Evolutionary conservation across 1,140 invertebrate genomes (phyloP), one percentile per base, ranked within the genome.

Genomic region (Chlorops oryzae): DNA sequence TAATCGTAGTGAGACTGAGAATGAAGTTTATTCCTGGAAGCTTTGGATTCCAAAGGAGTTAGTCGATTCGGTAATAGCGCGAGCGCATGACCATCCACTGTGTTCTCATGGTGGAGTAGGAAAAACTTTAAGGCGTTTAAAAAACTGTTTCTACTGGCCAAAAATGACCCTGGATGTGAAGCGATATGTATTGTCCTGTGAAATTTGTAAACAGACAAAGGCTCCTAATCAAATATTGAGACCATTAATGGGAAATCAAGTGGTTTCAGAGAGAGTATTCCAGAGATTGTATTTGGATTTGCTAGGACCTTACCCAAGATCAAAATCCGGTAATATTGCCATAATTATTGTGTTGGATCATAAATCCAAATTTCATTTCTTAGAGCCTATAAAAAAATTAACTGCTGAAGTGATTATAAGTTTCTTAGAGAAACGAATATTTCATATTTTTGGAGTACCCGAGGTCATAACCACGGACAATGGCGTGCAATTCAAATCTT

Each of bases 401-500:
- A 34, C 21, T 3, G 38, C 45, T 13, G 13, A 21, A 22, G 7
- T 9, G 2, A 35, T 48, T 41, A 10, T 13, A 21, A 17, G 24
- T 13, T 47, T 24, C 32, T 17, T 52, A 3, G 20, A 48, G 38
- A 35, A 43, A 9, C 15, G 48, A 13, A 37, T 55, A 2, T 42
- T 55, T 18, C 25, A 22, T 21, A 18, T 38, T 15, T 55, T 32
- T 42, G 53, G 43, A 3, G 27, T 46, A 4, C 55, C 55, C 12
- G 42, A 52, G 25, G 18, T 35, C 9, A 40, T 46, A 7, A 24
- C 50, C 3, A 46, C 32, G 10, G 51, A 56, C 20, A 56, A 52
- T 21, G 50, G 50, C 17, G 22, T 22, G 4, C 50, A 52, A 45
- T 55, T 53, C 27, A 49, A 45, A n/a, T 18, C 53, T 10, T 27